Evolutionary conservation across 2,797 vertebrate species (phyloP).

Genomic region (Gadopsis bispinosus): DNA sequence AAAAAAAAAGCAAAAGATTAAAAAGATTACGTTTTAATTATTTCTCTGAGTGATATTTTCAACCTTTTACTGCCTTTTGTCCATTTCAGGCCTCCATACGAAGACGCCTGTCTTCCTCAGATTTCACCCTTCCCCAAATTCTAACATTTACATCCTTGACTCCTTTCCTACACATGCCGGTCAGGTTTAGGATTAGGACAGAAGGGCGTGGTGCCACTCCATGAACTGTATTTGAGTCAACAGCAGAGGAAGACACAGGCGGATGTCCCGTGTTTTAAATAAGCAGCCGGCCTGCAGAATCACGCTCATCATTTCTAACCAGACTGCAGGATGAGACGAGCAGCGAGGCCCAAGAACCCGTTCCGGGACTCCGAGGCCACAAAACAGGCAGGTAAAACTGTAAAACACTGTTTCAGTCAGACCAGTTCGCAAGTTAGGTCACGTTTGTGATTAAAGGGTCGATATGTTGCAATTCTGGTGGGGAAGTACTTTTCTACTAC

Average conservation of each 20-base stretch:
- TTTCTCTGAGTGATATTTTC: neutral
- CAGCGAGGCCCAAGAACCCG: neutral
- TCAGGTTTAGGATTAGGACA: neutral
- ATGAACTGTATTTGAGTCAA: neutral
- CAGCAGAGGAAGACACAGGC: neutral
- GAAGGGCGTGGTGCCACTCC: neutral
- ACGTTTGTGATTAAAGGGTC: too few species aligned
- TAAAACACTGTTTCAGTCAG: neutral
- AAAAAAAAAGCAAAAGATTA: too few species aligned
- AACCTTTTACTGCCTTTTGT: neutral
- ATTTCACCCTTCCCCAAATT: neutral
- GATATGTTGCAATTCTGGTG: too few species aligned
- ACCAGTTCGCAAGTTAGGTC: too few species aligned
- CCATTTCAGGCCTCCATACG: neutral
- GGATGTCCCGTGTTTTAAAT: neutral
- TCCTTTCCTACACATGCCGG: neutral
- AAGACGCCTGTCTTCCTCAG: neutral
- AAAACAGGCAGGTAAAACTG: constrained; percentile 22
- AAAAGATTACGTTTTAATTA: too few species aligned
- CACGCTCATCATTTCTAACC: constrained; percentile 49
- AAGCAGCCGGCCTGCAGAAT: neutral
- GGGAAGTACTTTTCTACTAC: too few species aligned
- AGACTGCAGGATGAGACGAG: constrained; percentile 28
- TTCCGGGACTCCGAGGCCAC: neutral
- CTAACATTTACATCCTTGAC: neutral